A percentile compares a stretch with the other conserved stretches of the same genome.
Conservation (phyloP, 1,140 invertebrate species). For the Brachionus sp. region DNA sequence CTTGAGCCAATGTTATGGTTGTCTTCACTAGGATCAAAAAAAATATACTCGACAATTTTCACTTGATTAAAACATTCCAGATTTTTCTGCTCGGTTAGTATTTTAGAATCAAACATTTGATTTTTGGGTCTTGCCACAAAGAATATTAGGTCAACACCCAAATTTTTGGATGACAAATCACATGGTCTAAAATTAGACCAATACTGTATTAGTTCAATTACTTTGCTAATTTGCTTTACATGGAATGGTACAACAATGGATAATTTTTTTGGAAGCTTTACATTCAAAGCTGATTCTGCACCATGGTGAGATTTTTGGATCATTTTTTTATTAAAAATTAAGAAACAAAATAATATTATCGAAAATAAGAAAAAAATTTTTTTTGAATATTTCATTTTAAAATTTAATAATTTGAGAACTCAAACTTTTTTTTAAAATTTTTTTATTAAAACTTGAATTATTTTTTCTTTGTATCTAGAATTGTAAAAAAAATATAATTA, state of each 20-base stretch:
- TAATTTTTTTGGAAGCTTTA: not conserved
- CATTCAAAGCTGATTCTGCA: no score
- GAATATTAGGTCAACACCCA: not conserved
- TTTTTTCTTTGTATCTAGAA: no score
- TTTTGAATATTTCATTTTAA: no score
- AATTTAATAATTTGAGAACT: no score
- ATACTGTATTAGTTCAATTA: not conserved
- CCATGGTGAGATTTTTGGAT: no score
- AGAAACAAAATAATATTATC: no score
- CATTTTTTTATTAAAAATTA: no score
- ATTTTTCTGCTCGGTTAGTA: not conserved
- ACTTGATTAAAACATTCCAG: not conserved
- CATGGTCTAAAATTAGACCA: constrained; percentile 12
- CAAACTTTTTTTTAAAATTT: no score
- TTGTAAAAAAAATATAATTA: no score
- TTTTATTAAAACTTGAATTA: no score
- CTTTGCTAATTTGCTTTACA: not conserved
- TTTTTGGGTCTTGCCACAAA: not conserved
- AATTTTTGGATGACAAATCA: not conserved
- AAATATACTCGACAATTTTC: not conserved
- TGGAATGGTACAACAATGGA: constrained; percentile 7
- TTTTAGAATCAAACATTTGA: not conserved
- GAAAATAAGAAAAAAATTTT: no score
- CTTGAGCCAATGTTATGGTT: not conserved
- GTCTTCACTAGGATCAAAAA: not conserved